Base-by-base conservation (phyloP, 2,888 invertebrate genomes). In the Caenorhabditis zanzibari region DNA sequence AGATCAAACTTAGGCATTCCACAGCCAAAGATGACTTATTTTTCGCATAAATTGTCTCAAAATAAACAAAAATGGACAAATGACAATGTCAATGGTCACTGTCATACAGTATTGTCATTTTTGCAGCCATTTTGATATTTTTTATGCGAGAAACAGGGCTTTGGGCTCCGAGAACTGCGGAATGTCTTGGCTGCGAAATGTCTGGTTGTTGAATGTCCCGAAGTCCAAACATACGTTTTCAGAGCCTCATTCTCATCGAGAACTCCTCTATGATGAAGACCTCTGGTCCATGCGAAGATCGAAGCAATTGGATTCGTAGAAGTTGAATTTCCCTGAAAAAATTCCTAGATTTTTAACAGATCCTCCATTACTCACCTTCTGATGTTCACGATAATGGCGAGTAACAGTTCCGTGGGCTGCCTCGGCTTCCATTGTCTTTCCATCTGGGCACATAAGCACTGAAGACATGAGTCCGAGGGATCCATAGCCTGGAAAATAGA, bases 301-400 rank as follows among this genome's bases (percentile, higher is more conserved):
- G 96, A 96, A 16, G 96, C 96, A 80, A 96, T 95, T 12, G 96
- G 96, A 93, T 96, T 96, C 76, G 96, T 96, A 85, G 96, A 96
- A 2, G 96, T 96, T 69, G 95, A 95, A 91, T 95, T 94, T 75
- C 96, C 96, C 94, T 93, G 71, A 9, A 63, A 35, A 19, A n/a
- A 7, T 22, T 2, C 2, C 6, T 5, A 5, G 1, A 6, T 16
- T n/a, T 22, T 22, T 2, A 22, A 19, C 7, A 24, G 1, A n/a
- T 32, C 7, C 14, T n/a, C 16, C 35, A 19, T 7, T 2, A 19
- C 49, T 14, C 28, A 84, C 87, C 81, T 88, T 88, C 77, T 88
- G 88, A 73, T 87, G 84, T 58, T 88, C 86, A 49, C 86, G 95
- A 93, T 93, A 94, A 92, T 93, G 93, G 41, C 94, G 91, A 5